Base-by-base conservation (phyloP, 1,140 invertebrate species). In the Patella vulgata region DNA sequence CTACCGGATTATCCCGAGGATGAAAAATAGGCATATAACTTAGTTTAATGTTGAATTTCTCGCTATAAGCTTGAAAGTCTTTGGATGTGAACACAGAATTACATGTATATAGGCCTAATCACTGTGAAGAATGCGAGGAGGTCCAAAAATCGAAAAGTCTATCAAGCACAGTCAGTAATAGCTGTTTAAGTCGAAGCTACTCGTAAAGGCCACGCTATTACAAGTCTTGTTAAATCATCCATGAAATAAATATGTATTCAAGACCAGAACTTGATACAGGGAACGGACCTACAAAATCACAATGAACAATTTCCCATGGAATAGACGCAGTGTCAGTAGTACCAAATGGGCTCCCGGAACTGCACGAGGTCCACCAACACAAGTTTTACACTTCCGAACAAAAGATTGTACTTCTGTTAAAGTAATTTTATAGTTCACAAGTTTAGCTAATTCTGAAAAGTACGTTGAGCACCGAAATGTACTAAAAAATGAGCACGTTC, bases 81-180 rank as follows among this genome's bases (percentile, higher is more conserved):
- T 30, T 23, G 6, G 21, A 27, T 5, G 21, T 51, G 25, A 51
- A 23, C n/a, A 51, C 21, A 27, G 28, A 11, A n/a, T n/a, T n/a
- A n/a, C n/a, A n/a, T n/a, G n/a, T n/a, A n/a, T n/a, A n/a, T n/a
- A n/a, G 17, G 3, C 21, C 11, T 52, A 28, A 52, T 52, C 50
- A 52, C 11, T 28, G 21, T 33, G 50, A 14, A 52, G 8, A 11
- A 21, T 30, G 17, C 30, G 21, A 30, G 50, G 50, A 5, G 30
- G 50, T 25, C 50, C 25, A 52, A 52, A 52, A 14, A 52, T 30
- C 12, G 50, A 52, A 52, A 52, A 52, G 21, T 33, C 30, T 52
- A 30, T 52, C 11, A 25, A 52, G 14, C 11, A 31, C 25, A 28
- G n/a, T n/a, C n/a, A n/a, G 25, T 28, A 27, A 30, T 52, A n/a